Base-by-base conservation (phyloP, 2,113 vertebrate genomes). In the Oreochromis tanganicae region DNA sequence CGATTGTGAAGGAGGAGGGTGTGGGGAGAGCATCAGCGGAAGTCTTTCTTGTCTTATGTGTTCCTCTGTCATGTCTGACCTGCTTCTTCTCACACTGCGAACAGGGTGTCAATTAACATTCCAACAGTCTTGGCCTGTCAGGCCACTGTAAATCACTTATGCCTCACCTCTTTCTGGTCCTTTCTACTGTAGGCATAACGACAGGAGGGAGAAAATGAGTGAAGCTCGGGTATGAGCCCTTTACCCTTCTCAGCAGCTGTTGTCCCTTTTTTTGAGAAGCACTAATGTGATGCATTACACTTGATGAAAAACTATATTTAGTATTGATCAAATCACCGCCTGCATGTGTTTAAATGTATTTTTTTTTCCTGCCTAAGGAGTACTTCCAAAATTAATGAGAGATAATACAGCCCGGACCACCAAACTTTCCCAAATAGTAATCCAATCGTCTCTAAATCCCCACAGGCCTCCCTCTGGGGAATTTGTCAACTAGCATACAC, bases 41-140 rank as follows among this genome's bases (percentile, higher is more conserved):
- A 56, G 87, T 89, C 82, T 82, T 83, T 52, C 50, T 63, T 46
- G 82, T 83, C 73, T 87, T 83, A 29, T 27, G 68, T 59, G 55
- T 87, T 86, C 91, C 85, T 36, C 66, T 80, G 63, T 86, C n/a
- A 14, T 85, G 75, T 85, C 50, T 85, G 87, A 94, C 92, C 87
- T 90, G 84, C 83, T 86, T 91, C 84, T 94, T 92, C 90, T 92
- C 94, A 94, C 38, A 71, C 91, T 87, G 86, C 24, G 14, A 93
- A 84, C 89, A 91, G 89, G 85, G 90, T 90, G 52, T 95, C 95
- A 93, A 93, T 95, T 96, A 95, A 95, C 94, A 96, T 96, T 95
- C 96, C 94, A 91, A 88, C 24, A 24, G 90, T 61, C 87, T 89
- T 85, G 86, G 93, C 88, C 91, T 94, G 95, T 91, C 93, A 86